These are phyloP conservation scores for Manduca sexta DNA, from an alignment of 1,140 invertebrate species.

Conservation along the genomic window DNA sequence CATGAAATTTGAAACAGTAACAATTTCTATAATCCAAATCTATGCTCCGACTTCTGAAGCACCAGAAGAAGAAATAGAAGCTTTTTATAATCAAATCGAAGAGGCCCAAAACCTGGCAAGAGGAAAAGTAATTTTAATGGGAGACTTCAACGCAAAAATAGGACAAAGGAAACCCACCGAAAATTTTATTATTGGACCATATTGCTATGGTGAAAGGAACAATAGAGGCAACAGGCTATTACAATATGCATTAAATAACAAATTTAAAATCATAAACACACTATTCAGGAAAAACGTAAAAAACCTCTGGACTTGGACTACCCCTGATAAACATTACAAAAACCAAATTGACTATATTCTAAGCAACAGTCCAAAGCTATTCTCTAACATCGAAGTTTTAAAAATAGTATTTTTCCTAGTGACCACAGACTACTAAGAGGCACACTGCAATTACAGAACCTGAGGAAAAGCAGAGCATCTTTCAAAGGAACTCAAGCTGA, in stretches of 20 bases:
- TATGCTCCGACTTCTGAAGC: constrained; percentile 25
- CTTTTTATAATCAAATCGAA: no score
- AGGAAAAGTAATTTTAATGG: neutral
- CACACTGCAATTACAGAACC: no score
- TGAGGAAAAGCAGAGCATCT: no score
- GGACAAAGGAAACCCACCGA: neutral
- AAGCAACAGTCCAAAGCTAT: no score
- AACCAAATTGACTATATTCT: no score
- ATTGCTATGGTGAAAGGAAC: neutral
- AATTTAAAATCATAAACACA: neutral
- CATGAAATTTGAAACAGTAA: constrained; percentile 18
- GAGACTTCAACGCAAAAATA: constrained; percentile 1
- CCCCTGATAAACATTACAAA: no score
- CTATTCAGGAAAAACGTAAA: neutral
- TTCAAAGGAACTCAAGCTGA: no score
- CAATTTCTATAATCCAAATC: constrained; percentile 25
- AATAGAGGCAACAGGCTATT: neutral
- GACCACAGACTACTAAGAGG: no score
- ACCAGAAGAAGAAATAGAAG: neutral
- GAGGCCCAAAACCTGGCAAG: no score
- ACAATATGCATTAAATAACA: constrained; percentile 4
- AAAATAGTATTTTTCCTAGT: no score
- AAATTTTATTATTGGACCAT: neutral
- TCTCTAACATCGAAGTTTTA: no score
- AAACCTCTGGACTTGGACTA: neutral